Percentiles rank a stretch among this genome's conserved stretches.
These are phyloP conservation scores for Lottia gigantea DNA, from an alignment of 2,888 invertebrate genomes.

Conservation along the genomic window DNA sequence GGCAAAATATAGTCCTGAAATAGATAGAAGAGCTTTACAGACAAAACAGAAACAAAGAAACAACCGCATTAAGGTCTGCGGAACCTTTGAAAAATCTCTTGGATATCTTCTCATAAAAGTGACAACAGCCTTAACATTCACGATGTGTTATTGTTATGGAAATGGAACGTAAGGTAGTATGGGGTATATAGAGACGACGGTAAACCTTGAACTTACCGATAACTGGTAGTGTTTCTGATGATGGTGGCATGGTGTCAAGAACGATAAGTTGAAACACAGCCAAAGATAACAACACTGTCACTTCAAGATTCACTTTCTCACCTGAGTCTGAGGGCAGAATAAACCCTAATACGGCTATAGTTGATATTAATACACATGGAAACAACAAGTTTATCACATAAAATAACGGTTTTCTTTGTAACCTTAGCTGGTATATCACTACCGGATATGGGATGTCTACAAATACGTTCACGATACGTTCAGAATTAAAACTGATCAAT, in stretches of 20 bases:
- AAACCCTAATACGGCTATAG: constrained; percentile 50
- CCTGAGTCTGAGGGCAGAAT: constrained; percentile 56
- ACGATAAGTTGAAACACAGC: constrained; percentile 58
- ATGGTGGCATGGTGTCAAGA: constrained; percentile 54
- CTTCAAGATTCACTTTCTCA: constrained; percentile 54
- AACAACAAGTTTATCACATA: constrained; percentile 55
- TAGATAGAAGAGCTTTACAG: neutral
- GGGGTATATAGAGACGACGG: too few relatives aligned
- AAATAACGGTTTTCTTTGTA: constrained; percentile 49
- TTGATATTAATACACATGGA: constrained; percentile 53
- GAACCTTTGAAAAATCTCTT: too few relatives aligned
- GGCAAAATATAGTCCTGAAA: constrained; percentile 37
- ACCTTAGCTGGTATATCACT: constrained; percentile 26
- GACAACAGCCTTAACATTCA: too few relatives aligned
- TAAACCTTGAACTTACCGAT: constrained; percentile 39
- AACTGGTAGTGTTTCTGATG: constrained; percentile 50
- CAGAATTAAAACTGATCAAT: constrained; percentile 24
- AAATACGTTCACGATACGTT: constrained; percentile 23
- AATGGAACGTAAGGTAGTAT: neutral
- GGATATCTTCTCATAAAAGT: too few relatives aligned
- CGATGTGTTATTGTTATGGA: neutral
- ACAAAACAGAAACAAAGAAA: too few relatives aligned
- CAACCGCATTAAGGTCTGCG: too few relatives aligned
- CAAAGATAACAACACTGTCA: constrained; percentile 55
- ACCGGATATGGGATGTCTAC: constrained; percentile 30